phyloP scores from a whole-genome alignment of 2,113 vertebrate genomes.

The Suricata suricatta region DNA sequence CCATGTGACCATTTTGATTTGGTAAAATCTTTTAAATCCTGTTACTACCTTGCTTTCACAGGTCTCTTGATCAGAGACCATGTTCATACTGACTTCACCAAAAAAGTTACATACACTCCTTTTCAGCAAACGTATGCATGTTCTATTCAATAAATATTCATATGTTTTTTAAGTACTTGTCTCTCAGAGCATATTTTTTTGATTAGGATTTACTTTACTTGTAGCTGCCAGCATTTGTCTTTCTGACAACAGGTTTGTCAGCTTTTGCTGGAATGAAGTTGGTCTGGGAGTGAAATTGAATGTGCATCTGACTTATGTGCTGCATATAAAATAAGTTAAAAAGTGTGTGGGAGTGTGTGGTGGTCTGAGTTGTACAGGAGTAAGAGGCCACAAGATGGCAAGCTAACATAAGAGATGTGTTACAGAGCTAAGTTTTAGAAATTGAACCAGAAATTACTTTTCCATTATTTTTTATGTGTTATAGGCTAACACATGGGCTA shows the following conservation, averaged over 20 bases:
- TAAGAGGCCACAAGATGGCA: conserved; percentile 61
- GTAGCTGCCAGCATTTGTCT: not conserved
- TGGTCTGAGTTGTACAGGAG: not conserved
- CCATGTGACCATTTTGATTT: not conserved
- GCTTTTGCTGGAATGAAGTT: not conserved
- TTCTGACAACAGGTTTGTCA: not conserved
- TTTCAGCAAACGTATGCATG: not conserved
- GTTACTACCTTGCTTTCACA: not conserved
- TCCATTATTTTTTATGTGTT: not conserved
- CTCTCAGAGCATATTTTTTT: not conserved
- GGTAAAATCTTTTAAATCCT: not conserved
- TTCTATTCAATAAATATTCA: not conserved
- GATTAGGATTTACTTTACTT: not conserved
- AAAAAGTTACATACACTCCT: not conserved
- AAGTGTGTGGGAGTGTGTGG: not conserved
- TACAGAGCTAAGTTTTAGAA: not conserved
- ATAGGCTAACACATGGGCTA: not conserved
- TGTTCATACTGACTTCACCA: not conserved
- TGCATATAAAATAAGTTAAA: not conserved
- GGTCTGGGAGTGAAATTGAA: not conserved
- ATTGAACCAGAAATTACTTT: not conserved
- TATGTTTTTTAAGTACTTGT: not conserved
- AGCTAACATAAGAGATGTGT: not conserved
- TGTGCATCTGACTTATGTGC: not conserved
- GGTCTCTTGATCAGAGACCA: not conserved